Conservation (phyloP, 2,797 vertebrate species). For the Clangula hyemalis region DNA sequence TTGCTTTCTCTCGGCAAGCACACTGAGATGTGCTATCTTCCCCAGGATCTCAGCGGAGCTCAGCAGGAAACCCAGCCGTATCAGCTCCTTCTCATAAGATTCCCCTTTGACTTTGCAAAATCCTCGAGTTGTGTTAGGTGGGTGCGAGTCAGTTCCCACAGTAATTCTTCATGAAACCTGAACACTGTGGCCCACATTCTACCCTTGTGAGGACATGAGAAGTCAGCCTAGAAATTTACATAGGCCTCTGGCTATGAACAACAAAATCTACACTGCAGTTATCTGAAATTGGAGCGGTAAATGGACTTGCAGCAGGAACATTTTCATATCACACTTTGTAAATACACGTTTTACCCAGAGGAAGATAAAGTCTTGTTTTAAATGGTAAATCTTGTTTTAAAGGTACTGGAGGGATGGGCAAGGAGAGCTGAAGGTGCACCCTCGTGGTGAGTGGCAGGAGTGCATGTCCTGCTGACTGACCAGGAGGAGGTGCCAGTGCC, state of each 20-base stretch:
- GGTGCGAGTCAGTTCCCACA: neutral
- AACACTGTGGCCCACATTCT: neutral
- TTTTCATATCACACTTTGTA: neutral
- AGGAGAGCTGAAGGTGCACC: neutral
- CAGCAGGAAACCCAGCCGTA: neutral
- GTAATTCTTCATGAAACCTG: conserved; percentile 57
- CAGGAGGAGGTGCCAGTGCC: neutral
- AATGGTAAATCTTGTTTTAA: neutral
- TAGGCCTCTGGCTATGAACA: conserved; percentile 63
- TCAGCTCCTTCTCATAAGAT: conserved; percentile 40
- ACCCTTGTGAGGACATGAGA: neutral
- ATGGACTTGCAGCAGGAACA: neutral
- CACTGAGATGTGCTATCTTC: conserved; percentile 41
- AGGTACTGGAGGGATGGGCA: neutral
- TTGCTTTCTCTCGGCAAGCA: neutral
- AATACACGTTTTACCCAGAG: neutral
- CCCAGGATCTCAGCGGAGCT: conserved; percentile 31
- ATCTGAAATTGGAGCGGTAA: neutral
- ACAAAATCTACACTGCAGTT: conserved; percentile 21
- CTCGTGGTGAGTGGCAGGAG: fast-evolving
- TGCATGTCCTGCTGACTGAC: neutral
- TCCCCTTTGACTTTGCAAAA: conserved; percentile 36
- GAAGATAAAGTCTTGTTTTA: neutral
- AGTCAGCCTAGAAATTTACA: conserved; percentile 37
- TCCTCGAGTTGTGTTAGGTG: neutral